These are phyloP conservation scores for Agrotis clavis DNA, from an alignment of 2,888 invertebrate species.

Conservation along the genomic window DNA sequence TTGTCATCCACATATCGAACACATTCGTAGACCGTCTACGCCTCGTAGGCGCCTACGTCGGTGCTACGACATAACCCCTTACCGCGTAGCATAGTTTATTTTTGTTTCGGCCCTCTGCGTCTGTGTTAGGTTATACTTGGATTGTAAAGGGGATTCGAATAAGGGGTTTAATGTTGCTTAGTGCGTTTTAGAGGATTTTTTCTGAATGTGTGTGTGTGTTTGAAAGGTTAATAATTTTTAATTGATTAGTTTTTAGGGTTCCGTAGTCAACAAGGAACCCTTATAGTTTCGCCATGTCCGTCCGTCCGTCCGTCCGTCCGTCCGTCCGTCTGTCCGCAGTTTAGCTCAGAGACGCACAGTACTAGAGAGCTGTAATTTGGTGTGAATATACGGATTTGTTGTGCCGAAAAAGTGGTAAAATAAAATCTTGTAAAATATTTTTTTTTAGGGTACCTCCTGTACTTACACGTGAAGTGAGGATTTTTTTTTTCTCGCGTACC, in stretches of 20 bases:
- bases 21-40: conserved; percentile 48
- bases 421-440: too few species aligned
- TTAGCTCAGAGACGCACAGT: too few species aligned
- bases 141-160: conserved; percentile 19
- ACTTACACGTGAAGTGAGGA: too few species aligned
- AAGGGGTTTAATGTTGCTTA: conserved; percentile 23
- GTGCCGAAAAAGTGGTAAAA: too few species aligned
- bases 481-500: too few species aligned
- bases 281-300: too few species aligned
- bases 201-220: not conserved
- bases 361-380: too few species aligned
- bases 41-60: conserved; percentile 57
- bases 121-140: conserved; percentile 22
- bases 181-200: conserved; percentile 35
- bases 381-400: too few species aligned
- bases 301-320: too few species aligned
- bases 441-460: too few species aligned
- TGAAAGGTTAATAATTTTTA: not conserved
- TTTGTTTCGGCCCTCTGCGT: conserved; percentile 47
- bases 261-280: too few species aligned
- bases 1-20: conserved; percentile 18
- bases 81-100: conserved; percentile 51
- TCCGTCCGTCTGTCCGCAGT: too few species aligned
- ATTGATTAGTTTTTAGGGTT: not conserved
- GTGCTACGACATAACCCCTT: conserved; percentile 48